Base-by-base conservation (phyloP, 2,113 vertebrate genomes). In the Gadus macrocephalus region DNA sequence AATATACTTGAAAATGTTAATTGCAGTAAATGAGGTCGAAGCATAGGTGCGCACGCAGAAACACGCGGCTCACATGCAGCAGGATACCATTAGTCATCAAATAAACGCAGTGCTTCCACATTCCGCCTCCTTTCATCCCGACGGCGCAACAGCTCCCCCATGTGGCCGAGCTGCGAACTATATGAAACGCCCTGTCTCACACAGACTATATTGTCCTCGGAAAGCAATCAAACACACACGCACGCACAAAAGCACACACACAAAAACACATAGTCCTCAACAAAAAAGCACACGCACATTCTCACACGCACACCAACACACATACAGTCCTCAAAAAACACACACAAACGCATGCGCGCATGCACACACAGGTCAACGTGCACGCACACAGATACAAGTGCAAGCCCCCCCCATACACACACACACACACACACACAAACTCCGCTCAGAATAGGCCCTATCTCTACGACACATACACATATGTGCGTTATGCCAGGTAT, bases 61-160 rank as follows among this genome's bases (percentile, higher is more conserved):
- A 61, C n/a, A 69, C 35, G 74, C 63, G 79, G 65, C 19, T 71
- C 55, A 63, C 70, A 73, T 71, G 69, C 68, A 72, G 68, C 71
- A 66, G 84, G 75, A 80, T 84, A 78, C 80, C 66, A 86, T 86
- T 86, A 77, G 83, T 85, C 76, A 80, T 85, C 87, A 84, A 85
- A 86, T 83, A 73, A 73, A 71, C 86, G 78, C 72, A 71, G 68
- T 56, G 27, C 76, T 71, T 80, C 64, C 62, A 2, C 35, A 66
- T 75, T 75, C n/a, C 17, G 15, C 9, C 15, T 6, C 55, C 5
- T 49, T 49, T 14, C 42, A 49, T 49, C 42, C 42, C 42, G 42
- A 9, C 82, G 87, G 74, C 67, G 85, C 92, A 87, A 83, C 70
- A 93, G 91, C 87, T 75, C 90, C 91, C 87, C 88, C 92, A 91